These are phyloP conservation scores for Stenichneumon culpator DNA, from an alignment of 2,888 invertebrate genomes.

Conservation along the genomic window DNA sequence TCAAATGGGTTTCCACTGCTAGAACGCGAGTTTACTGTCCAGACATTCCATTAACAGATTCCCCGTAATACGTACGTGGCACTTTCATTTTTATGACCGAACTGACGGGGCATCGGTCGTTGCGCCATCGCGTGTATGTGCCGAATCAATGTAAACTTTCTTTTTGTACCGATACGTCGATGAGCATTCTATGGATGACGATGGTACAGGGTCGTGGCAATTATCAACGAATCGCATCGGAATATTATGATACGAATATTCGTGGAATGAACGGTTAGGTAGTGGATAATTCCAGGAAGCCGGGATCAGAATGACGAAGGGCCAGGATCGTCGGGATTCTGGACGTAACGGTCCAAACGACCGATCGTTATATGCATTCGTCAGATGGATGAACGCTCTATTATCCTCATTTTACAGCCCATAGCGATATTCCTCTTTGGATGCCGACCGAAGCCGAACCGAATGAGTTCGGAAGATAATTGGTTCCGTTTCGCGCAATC, in stretches of 20 bases:
- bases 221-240: neutral
- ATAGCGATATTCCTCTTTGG: constrained; percentile 1
- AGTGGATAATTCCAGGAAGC: constrained; percentile 46
- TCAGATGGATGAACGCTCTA: neutral
- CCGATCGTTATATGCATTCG: constrained; percentile 31
- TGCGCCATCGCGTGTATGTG: neutral
- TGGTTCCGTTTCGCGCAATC: neutral
- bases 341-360: neutral
- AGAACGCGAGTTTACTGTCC: neutral
- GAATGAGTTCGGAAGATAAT: neutral
- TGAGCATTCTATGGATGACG: constrained; percentile 2
- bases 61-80: neutral
- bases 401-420: constrained; percentile 10
- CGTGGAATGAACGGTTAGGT: constrained; percentile 46
- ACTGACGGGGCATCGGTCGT: neutral
- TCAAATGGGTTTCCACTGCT: constrained; percentile 5
- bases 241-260: constrained; percentile 53
- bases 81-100: constrained; percentile 7
- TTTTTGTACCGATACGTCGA: constrained; percentile 12
- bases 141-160: neutral
- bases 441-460: neutral
- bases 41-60: constrained; percentile 18
- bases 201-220: neutral
- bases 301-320: constrained; percentile 7
- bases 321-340: constrained; percentile 1